Conservation (phyloP, 1,140 invertebrate species). For the Sitobion miscanthi region DNA sequence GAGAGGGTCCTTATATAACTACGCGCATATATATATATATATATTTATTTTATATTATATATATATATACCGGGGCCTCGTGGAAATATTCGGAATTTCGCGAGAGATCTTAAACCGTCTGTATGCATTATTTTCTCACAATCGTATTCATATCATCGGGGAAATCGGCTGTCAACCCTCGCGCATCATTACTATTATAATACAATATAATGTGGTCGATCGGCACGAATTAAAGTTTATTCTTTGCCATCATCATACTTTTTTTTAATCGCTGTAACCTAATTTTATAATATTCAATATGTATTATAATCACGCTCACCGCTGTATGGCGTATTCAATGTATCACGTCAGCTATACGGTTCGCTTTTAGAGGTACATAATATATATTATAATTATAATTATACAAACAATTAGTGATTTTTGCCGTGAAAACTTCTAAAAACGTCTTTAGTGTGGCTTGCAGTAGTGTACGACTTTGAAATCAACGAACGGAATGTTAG, state of each 20-base stretch:
- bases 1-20: constrained; percentile 25
- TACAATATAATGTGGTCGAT: neutral
- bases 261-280: too few relatives aligned
- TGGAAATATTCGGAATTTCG: constrained; percentile 34
- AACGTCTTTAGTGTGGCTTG: neutral
- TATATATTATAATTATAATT: too few relatives aligned
- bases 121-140: neutral
- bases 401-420: neutral
- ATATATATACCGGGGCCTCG: neutral
- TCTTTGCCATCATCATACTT: too few relatives aligned
- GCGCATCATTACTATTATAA: neutral
- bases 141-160: neutral
- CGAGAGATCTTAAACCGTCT: neutral
- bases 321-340: too few relatives aligned
- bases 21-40: neutral
- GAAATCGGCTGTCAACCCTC: neutral
- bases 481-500: neutral
- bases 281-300: too few relatives aligned
- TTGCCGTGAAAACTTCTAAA: neutral
- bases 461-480: neutral
- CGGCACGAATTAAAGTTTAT: neutral
- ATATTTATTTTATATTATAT: neutral
- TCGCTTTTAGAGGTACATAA: too few relatives aligned
- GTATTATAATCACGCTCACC: too few relatives aligned
- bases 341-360: too few relatives aligned